Evolutionary conservation across 2,888 invertebrate species (phyloP).

Genomic region (Tridacna gigas): DNA sequence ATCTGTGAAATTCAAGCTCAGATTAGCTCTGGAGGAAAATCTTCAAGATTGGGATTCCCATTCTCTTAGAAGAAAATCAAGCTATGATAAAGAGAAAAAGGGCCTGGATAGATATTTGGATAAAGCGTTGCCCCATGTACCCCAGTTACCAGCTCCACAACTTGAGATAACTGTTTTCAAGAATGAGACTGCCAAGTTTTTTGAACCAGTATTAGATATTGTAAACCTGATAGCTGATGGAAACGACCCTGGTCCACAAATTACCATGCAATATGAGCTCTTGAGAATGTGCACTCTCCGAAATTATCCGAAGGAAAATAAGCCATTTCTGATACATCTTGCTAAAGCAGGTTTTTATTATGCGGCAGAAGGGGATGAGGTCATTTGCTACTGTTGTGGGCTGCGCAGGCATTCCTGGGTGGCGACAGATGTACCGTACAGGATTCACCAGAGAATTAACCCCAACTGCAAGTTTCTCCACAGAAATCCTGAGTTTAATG

Average conservation of each 20-base stretch:
- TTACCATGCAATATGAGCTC: constrained; percentile 58
- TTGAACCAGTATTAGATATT: constrained; percentile 38
- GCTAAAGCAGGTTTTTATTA: constrained; percentile 58
- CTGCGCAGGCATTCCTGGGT: constrained; percentile 47
- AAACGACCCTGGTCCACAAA: constrained; percentile 36
- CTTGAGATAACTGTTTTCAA: constrained; percentile 21
- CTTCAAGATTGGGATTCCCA: too few relatives aligned
- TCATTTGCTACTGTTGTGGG: constrained; percentile 60
- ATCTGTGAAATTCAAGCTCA: too few relatives aligned
- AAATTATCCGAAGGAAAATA: constrained; percentile 55
- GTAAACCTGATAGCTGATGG: constrained; percentile 42
- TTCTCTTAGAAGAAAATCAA: too few relatives aligned
- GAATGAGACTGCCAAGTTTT: not conserved
- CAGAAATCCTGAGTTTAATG: constrained; percentile 44
- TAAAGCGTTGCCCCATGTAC: not conserved
- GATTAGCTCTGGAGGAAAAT: too few relatives aligned
- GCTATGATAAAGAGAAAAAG: too few relatives aligned
- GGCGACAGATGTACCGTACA: constrained; percentile 43
- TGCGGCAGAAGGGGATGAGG: constrained; percentile 55
- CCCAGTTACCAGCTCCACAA: constrained; percentile 40
- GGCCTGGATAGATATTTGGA: too few relatives aligned
- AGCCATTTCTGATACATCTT: constrained; percentile 46
- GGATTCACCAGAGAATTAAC: constrained; percentile 42
- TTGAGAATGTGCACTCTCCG: constrained; percentile 53
- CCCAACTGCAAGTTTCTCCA: constrained; percentile 54